A percentile compares a stretch with the other conserved stretches of the same genome.
These are phyloP conservation scores for Crypturellus undulatus DNA, from an alignment of 2,113 vertebrate genomes.

Conservation along the genomic window DNA sequence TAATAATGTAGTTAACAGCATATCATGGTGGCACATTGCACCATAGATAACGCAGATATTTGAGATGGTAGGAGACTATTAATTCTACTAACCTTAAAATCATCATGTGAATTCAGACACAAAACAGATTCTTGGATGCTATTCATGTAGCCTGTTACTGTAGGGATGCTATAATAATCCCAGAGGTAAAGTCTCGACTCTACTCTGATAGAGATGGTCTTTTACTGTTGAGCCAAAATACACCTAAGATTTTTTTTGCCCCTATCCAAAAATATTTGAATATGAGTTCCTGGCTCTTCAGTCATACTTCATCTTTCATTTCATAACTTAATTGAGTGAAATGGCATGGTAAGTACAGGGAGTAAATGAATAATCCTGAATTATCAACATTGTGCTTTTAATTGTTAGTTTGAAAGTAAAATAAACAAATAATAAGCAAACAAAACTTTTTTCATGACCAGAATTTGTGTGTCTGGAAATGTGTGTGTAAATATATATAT, in stretches of 20 bases:
- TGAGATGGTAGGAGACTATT: neutral
- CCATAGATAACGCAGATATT: neutral
- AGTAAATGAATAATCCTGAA: neutral
- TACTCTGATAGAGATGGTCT: neutral
- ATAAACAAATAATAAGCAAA: neutral
- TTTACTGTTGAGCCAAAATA: neutral
- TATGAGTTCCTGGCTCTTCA: neutral
- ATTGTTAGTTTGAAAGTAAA: neutral
- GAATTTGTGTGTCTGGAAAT: neutral
- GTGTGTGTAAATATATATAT: neutral
- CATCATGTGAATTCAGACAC: neutral
- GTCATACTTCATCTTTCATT: neutral
- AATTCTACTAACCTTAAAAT: neutral
- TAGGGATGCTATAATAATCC: neutral
- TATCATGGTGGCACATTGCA: neutral
- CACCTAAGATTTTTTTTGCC: neutral
- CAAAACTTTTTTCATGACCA: neutral
- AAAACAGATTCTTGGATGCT: neutral
- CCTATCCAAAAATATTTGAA: neutral
- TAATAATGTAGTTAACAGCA: neutral
- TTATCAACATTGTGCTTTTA: neutral
- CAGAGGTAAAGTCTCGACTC: neutral
- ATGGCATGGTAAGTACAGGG: neutral
- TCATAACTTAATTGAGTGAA: neutral
- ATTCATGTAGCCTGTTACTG: neutral